Percentiles rank a stretch among this genome's conserved stretches.
Conservation (phyloP, 2,888 invertebrate species). For the Drosophila aldrichi region DNA sequence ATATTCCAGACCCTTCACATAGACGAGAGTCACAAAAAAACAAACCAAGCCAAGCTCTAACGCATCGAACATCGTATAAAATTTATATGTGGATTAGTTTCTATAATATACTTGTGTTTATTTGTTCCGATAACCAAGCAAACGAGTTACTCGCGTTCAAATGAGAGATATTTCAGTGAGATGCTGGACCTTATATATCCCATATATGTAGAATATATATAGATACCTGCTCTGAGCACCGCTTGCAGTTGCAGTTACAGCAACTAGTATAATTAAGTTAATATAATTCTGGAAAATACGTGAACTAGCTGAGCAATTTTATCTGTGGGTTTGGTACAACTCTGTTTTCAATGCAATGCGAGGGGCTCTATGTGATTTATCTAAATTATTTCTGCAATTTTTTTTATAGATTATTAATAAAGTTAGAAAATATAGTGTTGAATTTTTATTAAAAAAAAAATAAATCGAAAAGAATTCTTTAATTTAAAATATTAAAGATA, state of each 20-base stretch:
- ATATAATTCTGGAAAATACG: conserved; percentile 40
- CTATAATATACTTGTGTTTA: neutral
- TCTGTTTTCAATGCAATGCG: neutral
- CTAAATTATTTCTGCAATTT: neutral
- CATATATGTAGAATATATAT: conserved; percentile 15
- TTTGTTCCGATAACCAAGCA: conserved; percentile 40
- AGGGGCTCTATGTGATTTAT: neutral
- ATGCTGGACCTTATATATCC: conserved; percentile 58
- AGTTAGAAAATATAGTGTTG: neutral
- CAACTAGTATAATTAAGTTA: conserved; percentile 44
- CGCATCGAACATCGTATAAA: neutral
- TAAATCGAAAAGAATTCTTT: neutral
- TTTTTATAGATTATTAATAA: neutral
- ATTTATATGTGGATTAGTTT: neutral
- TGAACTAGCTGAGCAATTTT: conserved; percentile 1
- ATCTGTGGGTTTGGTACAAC: neutral
- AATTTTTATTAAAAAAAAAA: too few species aligned
- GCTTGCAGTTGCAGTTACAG: conserved; percentile 12
- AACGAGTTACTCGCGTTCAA: conserved; percentile 57
- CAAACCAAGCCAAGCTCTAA: conserved; percentile 35
- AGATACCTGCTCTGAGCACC: conserved; percentile 10
- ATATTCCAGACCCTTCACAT: conserved; percentile 46
- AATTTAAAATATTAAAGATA: too few species aligned
- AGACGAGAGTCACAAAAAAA: conserved; percentile 12
- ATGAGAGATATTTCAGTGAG: conserved; percentile 53